Evolutionary conservation across 2,888 invertebrate species (phyloP).

Genomic region (Eustalomyia histrio): DNA sequence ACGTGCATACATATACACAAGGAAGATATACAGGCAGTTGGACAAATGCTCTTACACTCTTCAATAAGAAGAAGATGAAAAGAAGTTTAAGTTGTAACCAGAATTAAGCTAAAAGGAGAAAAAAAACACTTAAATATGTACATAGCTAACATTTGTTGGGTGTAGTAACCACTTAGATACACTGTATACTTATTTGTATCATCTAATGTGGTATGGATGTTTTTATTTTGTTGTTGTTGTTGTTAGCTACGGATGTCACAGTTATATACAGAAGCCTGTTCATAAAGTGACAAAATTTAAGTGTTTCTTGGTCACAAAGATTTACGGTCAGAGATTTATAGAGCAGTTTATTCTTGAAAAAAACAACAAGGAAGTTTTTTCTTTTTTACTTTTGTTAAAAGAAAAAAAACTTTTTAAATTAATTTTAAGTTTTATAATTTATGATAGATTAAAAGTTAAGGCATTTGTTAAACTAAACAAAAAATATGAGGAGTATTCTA

Average conservation of each 20-base stretch:
- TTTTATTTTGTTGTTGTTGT: constrained; percentile 30
- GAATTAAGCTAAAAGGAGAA: neutral
- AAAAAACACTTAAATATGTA: neutral
- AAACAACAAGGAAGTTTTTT: neutral
- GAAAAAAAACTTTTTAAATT: constrained; percentile 17
- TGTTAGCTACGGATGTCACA: constrained; percentile 48
- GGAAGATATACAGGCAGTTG: constrained; percentile 20
- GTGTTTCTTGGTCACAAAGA: constrained; percentile 53
- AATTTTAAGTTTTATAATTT: constrained; percentile 39
- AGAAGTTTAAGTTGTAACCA: constrained; percentile 9
- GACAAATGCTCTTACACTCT: constrained; percentile 29
- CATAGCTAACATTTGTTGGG: constrained; percentile 48
- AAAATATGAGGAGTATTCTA: neutral
- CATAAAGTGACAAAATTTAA: constrained; percentile 59
- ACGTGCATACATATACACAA: constrained; percentile 1
- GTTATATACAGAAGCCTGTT: constrained; percentile 47
- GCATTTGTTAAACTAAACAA: constrained; percentile 20
- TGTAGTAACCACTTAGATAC: constrained; percentile 54
- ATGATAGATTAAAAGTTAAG: constrained; percentile 37
- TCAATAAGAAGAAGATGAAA: neutral
- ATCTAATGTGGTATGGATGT: constrained; percentile 38
- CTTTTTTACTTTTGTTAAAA: neutral
- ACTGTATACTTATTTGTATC: constrained; percentile 54
- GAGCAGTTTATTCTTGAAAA: constrained; percentile 20
- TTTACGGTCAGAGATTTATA: constrained; percentile 47